Conservation (phyloP, 1,140 invertebrate species). For the Musca domestica region DNA sequence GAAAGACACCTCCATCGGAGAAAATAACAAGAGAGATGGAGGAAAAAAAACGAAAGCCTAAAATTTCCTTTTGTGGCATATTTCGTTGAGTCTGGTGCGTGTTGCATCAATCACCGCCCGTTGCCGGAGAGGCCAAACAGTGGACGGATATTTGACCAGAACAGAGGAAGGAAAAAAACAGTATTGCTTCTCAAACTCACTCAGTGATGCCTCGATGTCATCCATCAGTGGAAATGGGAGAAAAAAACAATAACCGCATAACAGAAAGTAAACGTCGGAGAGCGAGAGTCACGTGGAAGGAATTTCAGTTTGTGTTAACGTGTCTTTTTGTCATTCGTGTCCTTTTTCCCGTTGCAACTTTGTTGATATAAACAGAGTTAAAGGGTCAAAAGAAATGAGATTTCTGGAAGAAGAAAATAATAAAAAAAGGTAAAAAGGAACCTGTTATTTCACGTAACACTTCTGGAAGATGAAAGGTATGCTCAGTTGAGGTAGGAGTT, state of each 20-base stretch:
- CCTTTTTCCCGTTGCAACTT: not conserved
- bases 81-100: not conserved
- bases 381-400: no score
- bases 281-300: not conserved
- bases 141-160: no score
- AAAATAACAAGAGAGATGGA: not conserved
- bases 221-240: not conserved
- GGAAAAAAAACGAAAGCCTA: not conserved
- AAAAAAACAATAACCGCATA: not conserved
- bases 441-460: no score
- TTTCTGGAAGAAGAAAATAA: no score
- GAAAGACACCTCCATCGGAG: not conserved
- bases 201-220: no score
- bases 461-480: no score
- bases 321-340: not conserved
- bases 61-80: conserved; percentile 17
- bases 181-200: no score
- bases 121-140: not conserved
- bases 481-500: no score
- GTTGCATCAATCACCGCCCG: conserved; percentile 3
- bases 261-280: no score
- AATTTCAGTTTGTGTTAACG: conserved; percentile 19
- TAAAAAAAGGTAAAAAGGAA: no score
- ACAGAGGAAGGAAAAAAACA: no score
- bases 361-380: not conserved